Base-by-base conservation (phyloP, 2,888 invertebrate species). In the Belgica antarctica region DNA sequence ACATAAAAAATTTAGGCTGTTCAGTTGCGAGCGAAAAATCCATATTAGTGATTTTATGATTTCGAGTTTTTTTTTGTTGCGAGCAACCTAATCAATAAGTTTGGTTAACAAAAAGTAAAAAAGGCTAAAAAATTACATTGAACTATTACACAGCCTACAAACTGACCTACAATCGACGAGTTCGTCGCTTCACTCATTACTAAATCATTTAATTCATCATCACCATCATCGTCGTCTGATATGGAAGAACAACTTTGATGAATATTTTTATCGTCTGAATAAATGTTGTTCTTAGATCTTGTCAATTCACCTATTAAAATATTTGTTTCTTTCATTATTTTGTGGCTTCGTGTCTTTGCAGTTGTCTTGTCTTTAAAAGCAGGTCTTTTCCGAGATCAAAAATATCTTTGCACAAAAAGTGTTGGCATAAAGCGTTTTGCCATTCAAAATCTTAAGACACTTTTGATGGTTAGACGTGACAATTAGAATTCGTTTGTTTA, bases 121-220 rank as follows among this genome's bases (percentile, higher is more conserved):
- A 12, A n/a, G n/a, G n/a, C 41, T 41, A 41, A 52, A 52, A 52
- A 52, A 8, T 52, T 22, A 52, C 52, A 52, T 52, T 52, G 52
- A 52, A 52, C 52, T 52, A 52, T 52, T 19, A 52, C 17, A 52
- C 3, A 12, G 2, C 52, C 52, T 52, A 52, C 52, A 52, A 22
- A 52, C 52, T 52, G 52, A 52, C 52, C 52, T 52, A 52, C 52
- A 52, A 52, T 52, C 52, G 52, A 52, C 52, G 52, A 52, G 52
- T 52, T 52, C 2, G 52, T 52, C 5, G 52, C 19, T 2, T 52
- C 52, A n/a, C 52, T 52, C 52, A 52, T 52, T 22, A 52, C 52
- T 52, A 52, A 52, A 52, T 52, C 52, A 52, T 52, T 52, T 52
- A 52, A 52, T 19, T 52, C 52, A 22, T 52, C 52, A 52, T 52